Conservation (phyloP, 2,797 vertebrate species). For the Squalus acanthias region DNA sequence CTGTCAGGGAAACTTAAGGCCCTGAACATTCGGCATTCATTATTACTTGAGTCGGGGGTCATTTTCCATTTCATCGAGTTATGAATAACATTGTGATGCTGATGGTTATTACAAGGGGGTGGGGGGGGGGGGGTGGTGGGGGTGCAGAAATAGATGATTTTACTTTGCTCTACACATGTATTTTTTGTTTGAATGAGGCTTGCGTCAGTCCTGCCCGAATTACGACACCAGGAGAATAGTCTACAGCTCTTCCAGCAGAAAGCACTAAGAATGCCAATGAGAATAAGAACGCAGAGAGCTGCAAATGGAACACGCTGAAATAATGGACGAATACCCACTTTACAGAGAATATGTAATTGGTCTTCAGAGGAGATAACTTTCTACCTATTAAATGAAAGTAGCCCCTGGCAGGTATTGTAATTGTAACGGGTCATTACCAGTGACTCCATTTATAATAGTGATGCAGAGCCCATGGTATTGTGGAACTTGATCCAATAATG, state of each 20-base stretch:
- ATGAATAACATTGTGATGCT: background rate
- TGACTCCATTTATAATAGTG: background rate
- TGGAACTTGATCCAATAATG: background rate
- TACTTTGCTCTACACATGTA: background rate
- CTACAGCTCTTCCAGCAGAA: background rate
- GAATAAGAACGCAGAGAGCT: background rate
- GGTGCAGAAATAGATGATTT: background rate
- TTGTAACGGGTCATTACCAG: background rate
- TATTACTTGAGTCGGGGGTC: slow-evolving; percentile 23
- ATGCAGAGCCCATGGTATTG: background rate
- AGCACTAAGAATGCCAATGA: background rate
- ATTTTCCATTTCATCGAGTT: background rate
- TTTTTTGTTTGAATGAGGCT: background rate
- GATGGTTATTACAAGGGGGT: background rate
- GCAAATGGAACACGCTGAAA: background rate
- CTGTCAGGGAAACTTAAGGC: background rate
- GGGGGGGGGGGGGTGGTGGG: too few relatives aligned
- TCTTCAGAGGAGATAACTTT: background rate
- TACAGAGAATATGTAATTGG: background rate
- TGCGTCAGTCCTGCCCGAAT: background rate
- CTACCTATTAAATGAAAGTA: background rate
- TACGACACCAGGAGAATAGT: background rate
- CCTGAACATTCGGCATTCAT: background rate
- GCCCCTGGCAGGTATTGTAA: background rate
- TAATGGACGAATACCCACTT: background rate